phyloP scores from a whole-genome alignment of 2,888 invertebrate species.

The Nebria brevicollis region DNA sequence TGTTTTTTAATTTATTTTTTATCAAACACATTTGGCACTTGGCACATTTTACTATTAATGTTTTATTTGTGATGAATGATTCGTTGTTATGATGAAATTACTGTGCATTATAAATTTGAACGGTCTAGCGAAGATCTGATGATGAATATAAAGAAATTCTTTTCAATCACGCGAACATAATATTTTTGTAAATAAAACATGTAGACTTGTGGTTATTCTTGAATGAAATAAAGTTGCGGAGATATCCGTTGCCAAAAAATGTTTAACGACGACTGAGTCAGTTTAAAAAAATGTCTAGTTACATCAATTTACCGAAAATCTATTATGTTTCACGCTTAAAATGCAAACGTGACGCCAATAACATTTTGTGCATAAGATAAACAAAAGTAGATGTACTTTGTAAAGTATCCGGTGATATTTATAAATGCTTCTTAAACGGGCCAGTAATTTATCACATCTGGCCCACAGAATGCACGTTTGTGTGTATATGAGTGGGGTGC shows the following conservation, averaged over 20 bases:
- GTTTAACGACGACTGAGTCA: conserved; percentile 11
- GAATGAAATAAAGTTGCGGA: conserved; percentile 20
- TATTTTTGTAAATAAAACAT: conserved; percentile 23
- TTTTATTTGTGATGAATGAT: too few species aligned
- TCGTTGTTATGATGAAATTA: too few species aligned
- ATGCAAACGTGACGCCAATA: conserved; percentile 4
- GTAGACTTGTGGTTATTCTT: conserved; percentile 9
- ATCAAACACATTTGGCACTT: too few species aligned
- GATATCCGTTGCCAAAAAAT: conserved; percentile 14
- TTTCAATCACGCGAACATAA: conserved; percentile 9
- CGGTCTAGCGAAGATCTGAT: neutral
- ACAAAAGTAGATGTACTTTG: conserved; percentile 37
- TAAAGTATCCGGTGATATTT: conserved; percentile 15
- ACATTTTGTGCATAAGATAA: conserved; percentile 30
- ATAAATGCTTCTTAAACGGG: neutral
- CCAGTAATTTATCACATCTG: conserved; percentile 29
- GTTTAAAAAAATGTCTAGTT: neutral
- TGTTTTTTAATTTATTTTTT: too few species aligned
- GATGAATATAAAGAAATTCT: conserved; percentile 2
- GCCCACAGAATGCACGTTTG: conserved; percentile 26
- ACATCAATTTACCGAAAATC: neutral
- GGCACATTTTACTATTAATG: too few species aligned
- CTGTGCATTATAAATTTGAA: too few species aligned
- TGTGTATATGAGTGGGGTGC: conserved; percentile 11
- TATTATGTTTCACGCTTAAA: neutral